Evolutionary conservation across 2,113 vertebrate species (phyloP).

Genomic region (Alces alces): DNA sequence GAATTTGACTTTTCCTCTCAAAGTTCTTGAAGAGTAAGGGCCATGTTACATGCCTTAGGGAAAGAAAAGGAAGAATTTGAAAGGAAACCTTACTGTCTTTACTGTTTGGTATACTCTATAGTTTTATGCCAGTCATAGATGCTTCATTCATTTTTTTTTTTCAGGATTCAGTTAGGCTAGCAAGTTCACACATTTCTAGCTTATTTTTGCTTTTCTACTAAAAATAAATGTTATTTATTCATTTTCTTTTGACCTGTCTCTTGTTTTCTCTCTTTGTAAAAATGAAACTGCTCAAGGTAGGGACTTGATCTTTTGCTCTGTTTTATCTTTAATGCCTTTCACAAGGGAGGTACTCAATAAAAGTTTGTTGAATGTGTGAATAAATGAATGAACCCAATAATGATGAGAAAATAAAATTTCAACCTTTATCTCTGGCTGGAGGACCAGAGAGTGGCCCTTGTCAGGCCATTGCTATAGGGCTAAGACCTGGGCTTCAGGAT

Average conservation of each 20-base stretch:
- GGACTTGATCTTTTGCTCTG: background rate
- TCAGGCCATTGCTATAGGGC: background rate
- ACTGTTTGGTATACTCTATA: background rate
- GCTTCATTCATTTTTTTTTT: background rate
- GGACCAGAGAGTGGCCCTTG: background rate
- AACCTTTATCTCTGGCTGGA: background rate
- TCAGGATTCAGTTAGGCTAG: background rate
- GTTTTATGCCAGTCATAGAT: background rate
- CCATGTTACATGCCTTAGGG: background rate
- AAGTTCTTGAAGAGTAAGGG: background rate
- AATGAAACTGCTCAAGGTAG: background rate
- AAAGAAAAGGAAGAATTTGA: background rate
- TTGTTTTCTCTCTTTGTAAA: background rate
- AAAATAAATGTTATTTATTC: background rate
- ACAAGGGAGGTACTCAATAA: background rate
- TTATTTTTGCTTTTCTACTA: background rate
- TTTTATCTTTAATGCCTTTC: background rate
- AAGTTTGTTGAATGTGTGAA: background rate
- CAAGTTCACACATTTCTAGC: background rate
- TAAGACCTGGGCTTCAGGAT: background rate
- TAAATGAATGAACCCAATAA: background rate
- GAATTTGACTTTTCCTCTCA: background rate
- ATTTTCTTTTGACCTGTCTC: background rate
- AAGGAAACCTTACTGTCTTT: background rate
- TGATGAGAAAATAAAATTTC: background rate